These are phyloP conservation scores for Stylophora pistillata DNA, from an alignment of 64 coral and sea anemone genomes.

Conservation along the genomic window DNA sequence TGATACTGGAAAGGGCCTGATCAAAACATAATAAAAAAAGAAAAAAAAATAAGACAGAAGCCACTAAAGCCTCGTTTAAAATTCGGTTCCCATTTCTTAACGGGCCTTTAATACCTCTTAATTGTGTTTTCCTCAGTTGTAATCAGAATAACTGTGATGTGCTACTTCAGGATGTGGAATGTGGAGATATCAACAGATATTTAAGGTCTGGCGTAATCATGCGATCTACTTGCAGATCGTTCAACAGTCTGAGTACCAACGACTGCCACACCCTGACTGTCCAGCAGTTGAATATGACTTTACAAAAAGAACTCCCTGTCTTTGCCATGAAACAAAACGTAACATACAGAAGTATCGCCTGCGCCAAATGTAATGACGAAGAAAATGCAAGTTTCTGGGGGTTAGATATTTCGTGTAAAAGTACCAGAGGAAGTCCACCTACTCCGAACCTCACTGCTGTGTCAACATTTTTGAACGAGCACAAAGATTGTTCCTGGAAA, in stretches of 20 bases:
- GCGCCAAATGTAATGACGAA: conserved; percentile 21
- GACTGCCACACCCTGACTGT: background rate
- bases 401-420: background rate
- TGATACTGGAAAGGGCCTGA: no score
- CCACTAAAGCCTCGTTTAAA: no score
- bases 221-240: conserved; percentile 4
- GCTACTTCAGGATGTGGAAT: background rate
- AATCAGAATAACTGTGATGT: background rate
- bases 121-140: background rate
- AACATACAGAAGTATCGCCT: conserved; percentile 16
- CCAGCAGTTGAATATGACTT: background rate
- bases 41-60: no score
- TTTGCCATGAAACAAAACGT: conserved; percentile 9
- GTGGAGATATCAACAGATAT: background rate
- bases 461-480: background rate
- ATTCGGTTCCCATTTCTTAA: no score
- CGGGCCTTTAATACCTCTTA: background rate
- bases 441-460: background rate
- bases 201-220: conserved; percentile 30
- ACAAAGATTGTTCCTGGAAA: background rate
- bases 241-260: background rate
- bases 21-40: no score
- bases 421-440: background rate
- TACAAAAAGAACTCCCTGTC: background rate
- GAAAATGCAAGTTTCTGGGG: background rate